Evolutionary conservation across 92 coral and sea anemone species (phyloP), one percentile per base, ranked within the genome.

Genomic region (Umimayanthus chanpuru): DNA sequence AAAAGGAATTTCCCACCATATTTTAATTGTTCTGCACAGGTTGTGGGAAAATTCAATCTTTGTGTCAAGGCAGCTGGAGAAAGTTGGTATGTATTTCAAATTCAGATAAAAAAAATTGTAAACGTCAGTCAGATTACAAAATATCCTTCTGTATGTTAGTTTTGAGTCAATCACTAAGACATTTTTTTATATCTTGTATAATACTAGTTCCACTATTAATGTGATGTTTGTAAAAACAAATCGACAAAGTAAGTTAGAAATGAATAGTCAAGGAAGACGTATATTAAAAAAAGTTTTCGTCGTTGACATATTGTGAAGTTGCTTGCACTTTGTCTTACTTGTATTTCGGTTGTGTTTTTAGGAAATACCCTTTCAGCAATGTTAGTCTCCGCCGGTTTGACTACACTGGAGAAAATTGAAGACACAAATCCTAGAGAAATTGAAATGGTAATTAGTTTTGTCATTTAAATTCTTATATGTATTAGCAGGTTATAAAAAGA

Each of bases 371-470:
- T 97, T 75, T 97, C 99, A 32, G 91, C 92, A 29, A 92, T 97
- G 99, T 83, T 97, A 83, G 99, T 97, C n/a, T 95, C 95, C 84
- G 99, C 99, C 76, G 99, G 99, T 18, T 86, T 97, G 77, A 97
- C 96, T 44, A 90, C 98, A 40, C 93, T 97, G 66, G 90, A 91
- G 88, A 97, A 95, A 88, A 94, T 97, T 58, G 98, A 97, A 85
- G 97, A 93, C 40, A 97, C 99, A 73, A 95, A 97, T 84, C 98
- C 99, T 73, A 92, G 99, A 65, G 97, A 97, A 91, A 97, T 97
- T 44, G 99, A 95, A 89, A 73, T 97, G 98, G 99, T 94, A 94
- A 26, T 79, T 39, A 2, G 73, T 21, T 85, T 28, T 28, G 53
- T 11, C 12, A 80, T 65, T 47, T 0, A 25, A 61, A 18, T 7